A percentile compares a stretch with the other conserved stretches of the same genome.
Evolutionary conservation across 1,140 invertebrate species (phyloP).

Genomic region (Oedothorax gibbosus): DNA sequence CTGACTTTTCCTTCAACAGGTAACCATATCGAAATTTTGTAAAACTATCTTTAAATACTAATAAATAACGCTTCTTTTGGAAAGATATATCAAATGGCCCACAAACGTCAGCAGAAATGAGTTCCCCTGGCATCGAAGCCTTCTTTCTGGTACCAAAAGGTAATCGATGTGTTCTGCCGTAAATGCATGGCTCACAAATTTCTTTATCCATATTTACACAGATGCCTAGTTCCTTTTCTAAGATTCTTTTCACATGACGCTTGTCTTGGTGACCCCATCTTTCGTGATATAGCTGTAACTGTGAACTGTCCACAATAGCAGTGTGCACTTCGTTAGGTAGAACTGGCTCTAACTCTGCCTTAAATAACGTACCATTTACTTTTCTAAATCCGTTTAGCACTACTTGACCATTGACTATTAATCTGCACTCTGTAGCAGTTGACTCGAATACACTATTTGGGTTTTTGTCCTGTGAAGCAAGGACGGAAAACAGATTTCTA

Average conservation of each 20-base stretch:
- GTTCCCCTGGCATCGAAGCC: neutral
- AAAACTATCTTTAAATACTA: constrained; percentile 39
- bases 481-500: constrained; percentile 33
- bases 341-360: constrained; percentile 17
- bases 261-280: constrained; percentile 19
- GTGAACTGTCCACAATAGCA: neutral
- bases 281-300: constrained; percentile 26
- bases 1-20: constrained; percentile 7
- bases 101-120: constrained; percentile 39
- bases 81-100: constrained; percentile 27
- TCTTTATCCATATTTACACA: constrained; percentile 11
- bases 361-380: constrained; percentile 9
- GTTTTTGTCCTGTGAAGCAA: constrained; percentile 23
- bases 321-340: constrained; percentile 15
- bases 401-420: constrained; percentile 9
- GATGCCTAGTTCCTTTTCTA: constrained; percentile 17
- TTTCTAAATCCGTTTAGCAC: neutral
- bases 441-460: constrained; percentile 25
- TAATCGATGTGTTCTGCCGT: constrained; percentile 24
- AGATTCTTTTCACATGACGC: neutral
- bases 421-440: constrained; percentile 6
- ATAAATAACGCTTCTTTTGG: constrained; percentile 6
- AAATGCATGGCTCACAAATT: constrained; percentile 20
- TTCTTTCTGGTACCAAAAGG: constrained; percentile 36
- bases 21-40: constrained; percentile 12